Evolutionary conservation across 2,888 invertebrate genomes (phyloP).

Genomic region (Epinotia demarniana): DNA sequence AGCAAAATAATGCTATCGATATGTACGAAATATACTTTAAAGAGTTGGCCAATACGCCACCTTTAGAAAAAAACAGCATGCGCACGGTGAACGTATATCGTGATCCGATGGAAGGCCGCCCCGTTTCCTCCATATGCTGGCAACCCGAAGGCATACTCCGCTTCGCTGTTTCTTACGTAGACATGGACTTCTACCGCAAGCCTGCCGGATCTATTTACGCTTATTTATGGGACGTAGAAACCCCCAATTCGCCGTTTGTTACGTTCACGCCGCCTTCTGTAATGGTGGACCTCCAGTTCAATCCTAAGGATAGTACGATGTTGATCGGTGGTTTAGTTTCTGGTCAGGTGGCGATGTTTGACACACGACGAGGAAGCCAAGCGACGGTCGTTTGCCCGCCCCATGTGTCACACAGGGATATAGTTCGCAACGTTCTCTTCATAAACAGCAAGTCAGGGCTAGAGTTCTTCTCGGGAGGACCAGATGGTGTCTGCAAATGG

Average conservation of each 20-base stretch:
- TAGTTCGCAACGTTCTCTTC: constrained; percentile 93
- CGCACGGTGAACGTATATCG: constrained; percentile 94
- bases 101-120: constrained; percentile 86
- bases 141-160: constrained; percentile 92
- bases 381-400: constrained; percentile 89
- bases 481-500: constrained; percentile 94
- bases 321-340: constrained; percentile 88
- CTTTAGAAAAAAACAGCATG: constrained; percentile 86
- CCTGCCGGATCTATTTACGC: constrained; percentile 62
- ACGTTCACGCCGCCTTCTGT: constrained; percentile 88
- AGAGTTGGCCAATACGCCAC: constrained; percentile 86
- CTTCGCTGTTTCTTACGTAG: constrained; percentile 93
- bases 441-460: constrained; percentile 96
- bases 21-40: constrained; percentile 95
- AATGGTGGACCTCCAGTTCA: constrained; percentile 92
- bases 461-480: constrained; percentile 96
- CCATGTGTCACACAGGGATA: constrained; percentile 94
- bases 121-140: constrained; percentile 93
- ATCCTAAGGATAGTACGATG: constrained; percentile 89
- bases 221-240: constrained; percentile 96
- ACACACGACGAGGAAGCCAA: constrained; percentile 89
- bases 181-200: constrained; percentile 88
- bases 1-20: constrained; percentile 96
- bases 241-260: constrained; percentile 90
- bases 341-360: constrained; percentile 90